Conservation (phyloP, 2,797 vertebrate genomes). For the Etheostoma perlongum region DNA sequence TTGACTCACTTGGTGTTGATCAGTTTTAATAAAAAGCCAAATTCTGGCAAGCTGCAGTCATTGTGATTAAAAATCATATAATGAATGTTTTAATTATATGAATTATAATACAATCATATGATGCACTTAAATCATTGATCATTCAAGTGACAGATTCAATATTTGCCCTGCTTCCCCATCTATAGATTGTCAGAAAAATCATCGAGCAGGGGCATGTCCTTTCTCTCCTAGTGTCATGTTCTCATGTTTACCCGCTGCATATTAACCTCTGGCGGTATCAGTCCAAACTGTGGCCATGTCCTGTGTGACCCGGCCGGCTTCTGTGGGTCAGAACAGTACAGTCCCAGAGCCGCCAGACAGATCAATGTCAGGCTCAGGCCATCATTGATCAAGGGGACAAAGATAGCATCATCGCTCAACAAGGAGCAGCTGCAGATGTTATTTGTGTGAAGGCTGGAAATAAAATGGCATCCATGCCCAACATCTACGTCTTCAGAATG, state of each 20-base stretch:
- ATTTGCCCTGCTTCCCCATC: not conserved
- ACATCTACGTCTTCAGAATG: conserved; percentile 23
- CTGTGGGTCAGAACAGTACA: conserved; percentile 59
- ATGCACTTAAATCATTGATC: not conserved
- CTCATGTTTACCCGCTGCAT: conserved; percentile 58
- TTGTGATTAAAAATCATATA: no score
- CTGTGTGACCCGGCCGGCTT: conserved; percentile 52
- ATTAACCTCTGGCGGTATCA: conserved; percentile 70
- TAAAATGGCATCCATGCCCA: conserved; percentile 30
- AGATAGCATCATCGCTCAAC: conserved; percentile 64
- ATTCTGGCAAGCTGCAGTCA: not conserved
- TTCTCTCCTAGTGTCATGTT: conserved; percentile 34
- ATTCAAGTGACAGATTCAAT: not conserved
- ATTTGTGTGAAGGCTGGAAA: conserved; percentile 50
- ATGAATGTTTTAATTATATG: not conserved
- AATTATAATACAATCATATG: not conserved
- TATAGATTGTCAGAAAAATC: conserved; percentile 18
- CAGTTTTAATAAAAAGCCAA: not conserved
- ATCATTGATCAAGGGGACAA: conserved; percentile 72
- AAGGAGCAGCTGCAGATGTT: conserved; percentile 53
- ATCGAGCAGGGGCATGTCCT: fast-evolving
- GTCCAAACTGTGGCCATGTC: conserved; percentile 69
- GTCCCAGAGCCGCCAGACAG: conserved; percentile 61
- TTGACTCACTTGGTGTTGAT: not conserved
- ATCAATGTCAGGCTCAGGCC: conserved; percentile 72